Base-by-base conservation (phyloP, 2,888 invertebrate species). In the Reticulitermes lucifugus region DNA sequence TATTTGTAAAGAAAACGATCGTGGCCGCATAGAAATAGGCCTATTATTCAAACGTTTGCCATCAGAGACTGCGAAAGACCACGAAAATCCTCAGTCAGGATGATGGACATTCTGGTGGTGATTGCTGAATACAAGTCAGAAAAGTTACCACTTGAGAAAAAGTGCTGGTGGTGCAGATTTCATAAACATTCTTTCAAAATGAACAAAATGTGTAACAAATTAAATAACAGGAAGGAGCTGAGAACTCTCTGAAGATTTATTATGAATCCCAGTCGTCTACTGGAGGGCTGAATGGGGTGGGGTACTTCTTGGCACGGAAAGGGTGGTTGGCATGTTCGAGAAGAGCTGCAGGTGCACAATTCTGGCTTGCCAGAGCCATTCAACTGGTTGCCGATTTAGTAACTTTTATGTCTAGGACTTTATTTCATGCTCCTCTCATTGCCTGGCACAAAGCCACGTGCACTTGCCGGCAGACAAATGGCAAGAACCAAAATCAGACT, bases 351-450 rank as follows among this genome's bases (percentile, higher is more conserved):
- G 60, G 60, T 60, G 60, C 60, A 60, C 60, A 21, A 60, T 22
- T 51, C 51, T 41, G n/a, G n/a, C 51, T 77, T 77, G 10, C 22
- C 46, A 46, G 25, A 77, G 43, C 25, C 77, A 46, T 77, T 77
- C 51, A 77, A 77, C 77, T 77, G 77, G 43, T 77, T 77, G 77
- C 77, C 77, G 46, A 77, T 43, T 77, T 77, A 51, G 51, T 77
- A 55, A 79, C 79, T 79, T 35, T 55, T 25, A 79, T 79, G 79
- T 65, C 25, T 65, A 25, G 25, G 2, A 65, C 6, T 25, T 6
- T n/a, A 65, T 6, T 25, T n/a, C 60, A 35, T 77, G 25, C 77
- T 41, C 18, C 25, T 79, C 5, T 79, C 29, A 18, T 25, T 55
- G 55, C 79, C n/a, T 79, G 79, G 79, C 79, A 79, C 2, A 2